These are phyloP conservation scores for Neotoxoptera formosana DNA, from an alignment of 1,140 invertebrate genomes.

Conservation along the genomic window DNA sequence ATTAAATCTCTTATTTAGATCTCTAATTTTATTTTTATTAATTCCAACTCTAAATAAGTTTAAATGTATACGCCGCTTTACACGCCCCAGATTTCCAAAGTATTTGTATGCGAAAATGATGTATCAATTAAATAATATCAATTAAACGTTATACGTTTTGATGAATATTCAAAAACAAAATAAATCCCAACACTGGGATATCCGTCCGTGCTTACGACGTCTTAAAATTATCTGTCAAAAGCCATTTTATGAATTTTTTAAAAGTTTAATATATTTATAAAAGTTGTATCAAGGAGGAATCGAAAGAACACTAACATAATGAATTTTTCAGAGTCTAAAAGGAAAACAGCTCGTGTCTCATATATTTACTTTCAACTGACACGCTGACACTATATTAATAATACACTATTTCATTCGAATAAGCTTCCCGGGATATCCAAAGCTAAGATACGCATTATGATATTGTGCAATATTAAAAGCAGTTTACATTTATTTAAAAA, in stretches of 20 bases:
- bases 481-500: not conserved
- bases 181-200: not conserved
- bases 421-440: not conserved
- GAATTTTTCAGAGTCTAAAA: not conserved
- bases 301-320: slow-evolving; percentile 7
- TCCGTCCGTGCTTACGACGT: not conserved
- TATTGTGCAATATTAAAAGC: not conserved
- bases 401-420: not conserved
- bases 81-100: not conserved
- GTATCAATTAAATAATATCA: not conserved
- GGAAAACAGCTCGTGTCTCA: not conserved
- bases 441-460: not conserved
- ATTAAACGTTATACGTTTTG: not conserved
- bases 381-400: not conserved
- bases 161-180: not conserved
- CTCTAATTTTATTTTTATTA: not conserved
- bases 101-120: not conserved
- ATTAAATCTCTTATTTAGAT: not conserved
- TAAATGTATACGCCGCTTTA: too few relatives aligned
- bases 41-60: too few relatives aligned
- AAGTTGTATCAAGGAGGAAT: not conserved
- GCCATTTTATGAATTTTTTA: slow-evolving; percentile 1
- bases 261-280: slow-evolving; percentile 20
- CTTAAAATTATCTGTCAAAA: slow-evolving; percentile 6
- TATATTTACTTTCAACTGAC: slow-evolving; percentile 1